Evolutionary conservation across 2,797 vertebrate genomes (phyloP).

Genomic region (Arctocebus calabarensis): DNA sequence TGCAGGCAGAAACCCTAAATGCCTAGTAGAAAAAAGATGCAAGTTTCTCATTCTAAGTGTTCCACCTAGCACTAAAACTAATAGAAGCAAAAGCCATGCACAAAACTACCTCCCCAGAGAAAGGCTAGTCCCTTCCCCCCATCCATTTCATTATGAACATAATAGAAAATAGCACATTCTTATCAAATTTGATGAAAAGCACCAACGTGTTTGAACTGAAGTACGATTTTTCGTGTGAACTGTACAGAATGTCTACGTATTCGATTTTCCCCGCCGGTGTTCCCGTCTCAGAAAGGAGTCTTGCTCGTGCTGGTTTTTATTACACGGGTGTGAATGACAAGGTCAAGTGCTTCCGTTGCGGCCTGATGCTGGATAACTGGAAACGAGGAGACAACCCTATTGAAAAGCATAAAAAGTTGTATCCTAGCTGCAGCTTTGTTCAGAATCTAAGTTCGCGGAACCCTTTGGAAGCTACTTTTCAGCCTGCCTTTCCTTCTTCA

Average conservation of each 20-base stretch:
- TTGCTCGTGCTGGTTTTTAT: constrained; percentile 97
- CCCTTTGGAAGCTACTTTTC: constrained; percentile 91
- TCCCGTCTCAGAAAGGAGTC: constrained; percentile 93
- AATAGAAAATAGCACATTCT: constrained; percentile 90
- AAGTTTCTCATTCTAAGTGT: constrained; percentile 74
- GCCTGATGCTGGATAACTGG: constrained; percentile 95
- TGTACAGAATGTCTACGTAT: constrained; percentile 96
- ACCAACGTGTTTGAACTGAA: constrained; percentile 90
- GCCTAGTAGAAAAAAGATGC: neutral
- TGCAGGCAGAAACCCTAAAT: constrained; percentile 6
- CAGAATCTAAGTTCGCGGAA: constrained; percentile 92
- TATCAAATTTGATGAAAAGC: constrained; percentile 91
- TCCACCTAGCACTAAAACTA: constrained; percentile 67
- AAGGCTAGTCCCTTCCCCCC: constrained; percentile 90
- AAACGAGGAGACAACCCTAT: constrained; percentile 94
- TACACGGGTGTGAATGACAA: constrained; percentile 95
- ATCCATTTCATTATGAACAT: constrained; percentile 91
- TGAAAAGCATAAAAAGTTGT: constrained; percentile 94
- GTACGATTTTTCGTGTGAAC: constrained; percentile 95
- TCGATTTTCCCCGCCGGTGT: constrained; percentile 91
- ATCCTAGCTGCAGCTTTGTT: constrained; percentile 95
- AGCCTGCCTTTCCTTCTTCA: constrained; percentile 91
- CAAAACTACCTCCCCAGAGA: constrained; percentile 94
- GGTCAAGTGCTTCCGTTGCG: constrained; percentile 96
- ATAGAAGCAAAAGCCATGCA: constrained; percentile 82